Evolutionary conservation across 2,888 invertebrate species (phyloP).

Genomic region (Leistus spinibarbis): DNA sequence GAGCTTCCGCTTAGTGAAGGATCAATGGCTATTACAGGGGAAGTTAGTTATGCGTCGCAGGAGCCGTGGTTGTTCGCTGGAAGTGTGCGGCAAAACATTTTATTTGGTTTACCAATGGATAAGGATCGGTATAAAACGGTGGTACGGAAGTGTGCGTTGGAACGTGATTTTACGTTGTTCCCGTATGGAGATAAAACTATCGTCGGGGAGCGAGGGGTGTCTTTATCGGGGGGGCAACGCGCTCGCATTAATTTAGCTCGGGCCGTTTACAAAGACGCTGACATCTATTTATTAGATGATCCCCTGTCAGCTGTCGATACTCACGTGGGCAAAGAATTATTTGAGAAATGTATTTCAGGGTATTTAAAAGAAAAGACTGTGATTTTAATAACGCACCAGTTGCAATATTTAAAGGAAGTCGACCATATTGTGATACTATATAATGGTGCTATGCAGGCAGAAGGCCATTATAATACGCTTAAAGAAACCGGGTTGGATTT

Average conservation of each 20-base stretch:
- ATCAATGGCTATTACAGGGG: conserved; percentile 69
- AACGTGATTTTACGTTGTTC: conserved; percentile 74
- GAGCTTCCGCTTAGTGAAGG: conserved; percentile 78
- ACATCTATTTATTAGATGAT: conserved; percentile 89
- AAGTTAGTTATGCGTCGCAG: conserved; percentile 80
- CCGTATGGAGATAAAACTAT: conserved; percentile 85
- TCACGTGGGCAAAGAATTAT: conserved; percentile 86
- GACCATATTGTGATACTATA: conserved; percentile 66
- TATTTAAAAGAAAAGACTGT: conserved; percentile 73
- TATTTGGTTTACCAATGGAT: conserved; percentile 83
- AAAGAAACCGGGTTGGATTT: conserved; percentile 78
- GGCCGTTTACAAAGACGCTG: conserved; percentile 83
- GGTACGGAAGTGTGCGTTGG: conserved; percentile 73
- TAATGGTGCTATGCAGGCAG: conserved; percentile 65
- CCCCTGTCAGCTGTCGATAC: conserved; percentile 93
- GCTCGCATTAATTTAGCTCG: conserved; percentile 88
- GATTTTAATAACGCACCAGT: conserved; percentile 78
- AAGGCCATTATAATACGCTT: conserved; percentile 74
- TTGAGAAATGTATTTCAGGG: conserved; percentile 76
- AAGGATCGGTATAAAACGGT: conserved; percentile 69
- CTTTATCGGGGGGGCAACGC: conserved; percentile 80
- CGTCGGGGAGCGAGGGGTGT: conserved; percentile 79
- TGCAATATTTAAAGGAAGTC: conserved; percentile 70
- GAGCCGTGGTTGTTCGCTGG: conserved; percentile 87
- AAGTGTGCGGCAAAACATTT: conserved; percentile 88